Percentiles rank a stretch among this genome's conserved stretches.
phyloP scores from a whole-genome alignment of 2,888 invertebrate species.

The Malthinus seriepunctatus region DNA sequence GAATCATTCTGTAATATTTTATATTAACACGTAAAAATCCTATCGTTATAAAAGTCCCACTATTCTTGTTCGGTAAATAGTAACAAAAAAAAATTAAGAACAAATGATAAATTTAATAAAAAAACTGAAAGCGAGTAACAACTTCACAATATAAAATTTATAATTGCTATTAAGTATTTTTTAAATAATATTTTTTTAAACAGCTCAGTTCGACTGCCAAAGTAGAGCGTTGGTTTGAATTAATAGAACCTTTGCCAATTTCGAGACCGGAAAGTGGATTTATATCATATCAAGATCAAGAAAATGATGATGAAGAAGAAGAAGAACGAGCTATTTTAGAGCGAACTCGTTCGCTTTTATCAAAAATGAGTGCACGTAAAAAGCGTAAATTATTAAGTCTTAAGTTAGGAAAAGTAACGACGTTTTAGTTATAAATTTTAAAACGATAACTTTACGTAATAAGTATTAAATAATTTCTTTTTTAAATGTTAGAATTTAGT shows the following conservation, averaged over 20 bases:
- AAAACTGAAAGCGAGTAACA: neutral
- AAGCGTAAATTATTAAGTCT: slow-evolving; percentile 69
- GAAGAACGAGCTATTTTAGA: slow-evolving; percentile 67
- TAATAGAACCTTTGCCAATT: slow-evolving; percentile 65
- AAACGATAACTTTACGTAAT: neutral
- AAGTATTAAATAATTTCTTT: no score
- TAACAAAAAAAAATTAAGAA: neutral
- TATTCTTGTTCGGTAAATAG: slow-evolving; percentile 2
- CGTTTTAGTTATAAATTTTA: slow-evolving; percentile 53
- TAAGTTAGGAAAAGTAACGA: slow-evolving; percentile 73
- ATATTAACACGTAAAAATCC: no score
- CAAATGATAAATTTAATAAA: neutral
- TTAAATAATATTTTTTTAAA: slow-evolving; percentile 4
- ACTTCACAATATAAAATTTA: neutral
- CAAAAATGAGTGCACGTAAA: slow-evolving; percentile 71
- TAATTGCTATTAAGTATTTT: neutral
- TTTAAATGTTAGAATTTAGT: no score
- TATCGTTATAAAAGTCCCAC: no score
- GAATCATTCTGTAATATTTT: no score
- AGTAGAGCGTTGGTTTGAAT: slow-evolving; percentile 81
- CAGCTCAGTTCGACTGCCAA: slow-evolving; percentile 77
- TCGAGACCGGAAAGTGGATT: slow-evolving; percentile 80
- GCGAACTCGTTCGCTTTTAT: slow-evolving; percentile 67
- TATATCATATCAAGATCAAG: slow-evolving; percentile 67
- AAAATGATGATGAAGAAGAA: slow-evolving; percentile 55